A percentile compares a stretch with the other conserved stretches of the same genome.
Evolutionary conservation across 2,888 invertebrate genomes (phyloP).

Genomic region (Zelleria hepariella): DNA sequence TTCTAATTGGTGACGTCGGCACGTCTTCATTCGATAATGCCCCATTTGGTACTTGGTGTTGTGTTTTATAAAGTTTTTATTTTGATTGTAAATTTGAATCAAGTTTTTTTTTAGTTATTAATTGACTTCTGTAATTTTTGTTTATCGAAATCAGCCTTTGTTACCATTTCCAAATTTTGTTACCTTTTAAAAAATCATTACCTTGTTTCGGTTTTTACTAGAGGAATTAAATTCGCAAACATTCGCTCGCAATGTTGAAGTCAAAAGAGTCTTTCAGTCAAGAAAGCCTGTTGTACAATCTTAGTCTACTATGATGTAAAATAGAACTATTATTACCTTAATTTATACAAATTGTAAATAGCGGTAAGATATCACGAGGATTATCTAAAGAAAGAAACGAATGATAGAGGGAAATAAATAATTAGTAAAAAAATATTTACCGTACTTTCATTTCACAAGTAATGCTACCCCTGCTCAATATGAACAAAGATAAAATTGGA

Average conservation of each 20-base stretch:
- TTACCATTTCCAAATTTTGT: constrained; percentile 42
- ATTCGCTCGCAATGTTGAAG: constrained; percentile 22
- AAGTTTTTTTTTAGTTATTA: constrained; percentile 27
- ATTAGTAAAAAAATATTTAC: constrained; percentile 22
- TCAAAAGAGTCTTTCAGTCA: constrained; percentile 57
- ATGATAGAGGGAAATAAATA: constrained; percentile 66
- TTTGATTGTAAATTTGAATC: constrained; percentile 41
- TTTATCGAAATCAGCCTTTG: constrained; percentile 41
- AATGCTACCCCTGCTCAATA: too few species aligned
- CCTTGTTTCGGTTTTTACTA: constrained; percentile 18
- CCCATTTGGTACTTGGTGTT: constrained; percentile 66
- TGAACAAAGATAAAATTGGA: too few species aligned
- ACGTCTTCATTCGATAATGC: constrained; percentile 51
- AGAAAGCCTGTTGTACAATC: constrained; percentile 64
- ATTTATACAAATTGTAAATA: constrained; percentile 72
- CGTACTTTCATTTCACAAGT: constrained; percentile 35
- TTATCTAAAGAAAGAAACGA: constrained; percentile 62
- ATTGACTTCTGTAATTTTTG: constrained; percentile 27
- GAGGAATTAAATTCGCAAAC: not conserved
- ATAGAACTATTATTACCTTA: constrained; percentile 57
- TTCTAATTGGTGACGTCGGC: constrained; percentile 42
- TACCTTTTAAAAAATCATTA: constrained; percentile 25
- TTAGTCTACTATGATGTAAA: constrained; percentile 55
- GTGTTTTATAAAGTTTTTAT: constrained; percentile 33
- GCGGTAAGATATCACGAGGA: constrained; percentile 61